Evolutionary conservation across 2,113 vertebrate genomes (phyloP).

Genomic region (Myotis davidii): DNA sequence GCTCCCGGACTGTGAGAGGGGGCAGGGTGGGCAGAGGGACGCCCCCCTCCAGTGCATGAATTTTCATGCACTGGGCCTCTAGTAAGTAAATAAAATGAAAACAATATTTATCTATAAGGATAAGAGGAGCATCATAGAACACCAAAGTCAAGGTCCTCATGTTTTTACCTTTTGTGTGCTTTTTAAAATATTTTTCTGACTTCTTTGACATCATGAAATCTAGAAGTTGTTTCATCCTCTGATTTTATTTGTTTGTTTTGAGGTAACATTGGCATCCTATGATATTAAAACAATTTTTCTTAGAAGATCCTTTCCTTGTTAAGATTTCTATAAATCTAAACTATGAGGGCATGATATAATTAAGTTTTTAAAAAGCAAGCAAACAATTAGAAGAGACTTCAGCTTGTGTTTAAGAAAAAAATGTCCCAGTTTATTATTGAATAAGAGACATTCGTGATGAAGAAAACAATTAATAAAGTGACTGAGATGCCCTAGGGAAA

Average conservation of each 20-base stretch:
- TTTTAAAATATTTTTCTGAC: neutral
- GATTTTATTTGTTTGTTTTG: neutral
- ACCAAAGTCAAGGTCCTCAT: neutral
- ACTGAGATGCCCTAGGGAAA: constrained; percentile 83
- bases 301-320: neutral
- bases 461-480: constrained; percentile 83
- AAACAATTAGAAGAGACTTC: constrained; percentile 75
- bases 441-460: constrained; percentile 79
- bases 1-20: too few species aligned
- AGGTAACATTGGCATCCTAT: neutral
- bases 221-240: neutral
- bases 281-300: neutral
- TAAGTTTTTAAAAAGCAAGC: constrained; percentile 30
- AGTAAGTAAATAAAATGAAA: neutral
- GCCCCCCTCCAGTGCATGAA: too few species aligned
- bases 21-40: too few species aligned
- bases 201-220: neutral
- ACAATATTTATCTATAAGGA: neutral
- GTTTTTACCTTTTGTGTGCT: neutral
- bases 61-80: too few species aligned
- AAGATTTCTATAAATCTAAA: constrained; percentile 29
- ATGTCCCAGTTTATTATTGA: constrained; percentile 75
- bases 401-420: constrained; percentile 66
- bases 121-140: neutral
- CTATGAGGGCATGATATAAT: neutral